phyloP scores from a whole-genome alignment of 2,888 invertebrate genomes.

The Drosophila basisetae region DNA sequence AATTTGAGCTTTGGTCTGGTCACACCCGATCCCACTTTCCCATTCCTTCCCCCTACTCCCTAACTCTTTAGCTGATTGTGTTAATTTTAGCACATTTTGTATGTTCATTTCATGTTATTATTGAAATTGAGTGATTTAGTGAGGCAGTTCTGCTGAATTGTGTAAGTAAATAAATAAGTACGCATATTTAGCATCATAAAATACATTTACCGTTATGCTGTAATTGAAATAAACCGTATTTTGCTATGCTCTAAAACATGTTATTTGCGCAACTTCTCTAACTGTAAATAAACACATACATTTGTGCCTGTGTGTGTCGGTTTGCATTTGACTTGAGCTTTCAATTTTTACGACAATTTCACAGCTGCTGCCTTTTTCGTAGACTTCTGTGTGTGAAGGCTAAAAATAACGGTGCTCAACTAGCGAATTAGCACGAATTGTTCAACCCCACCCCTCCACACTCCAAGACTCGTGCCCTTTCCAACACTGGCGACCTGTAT shows the following conservation, averaged over 20 bases:
- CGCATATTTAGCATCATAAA: constrained; percentile 23
- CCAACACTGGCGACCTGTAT: constrained; percentile 44
- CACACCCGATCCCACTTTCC: neutral
- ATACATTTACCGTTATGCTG: constrained; percentile 27
- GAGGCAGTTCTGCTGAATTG: constrained; percentile 33
- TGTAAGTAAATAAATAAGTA: constrained; percentile 14
- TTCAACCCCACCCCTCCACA: neutral
- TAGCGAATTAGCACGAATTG: constrained; percentile 54
- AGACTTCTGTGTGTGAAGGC: constrained; percentile 21
- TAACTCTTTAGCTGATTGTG: neutral
- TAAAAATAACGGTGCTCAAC: constrained; percentile 33
- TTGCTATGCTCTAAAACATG: constrained; percentile 39
- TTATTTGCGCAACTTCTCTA: constrained; percentile 44
- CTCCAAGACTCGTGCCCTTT: neutral
- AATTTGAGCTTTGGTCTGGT: constrained; percentile 25
- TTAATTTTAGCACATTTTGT: constrained; percentile 33
- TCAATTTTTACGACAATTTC: constrained; percentile 58
- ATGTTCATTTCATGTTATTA: constrained; percentile 24
- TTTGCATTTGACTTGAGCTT: constrained; percentile 34
- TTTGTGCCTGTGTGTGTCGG: neutral
- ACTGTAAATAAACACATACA: constrained; percentile 22
- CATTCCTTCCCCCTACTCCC: neutral
- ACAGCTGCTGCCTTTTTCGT: constrained; percentile 46
- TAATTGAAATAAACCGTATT: constrained; percentile 29
- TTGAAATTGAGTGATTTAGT: constrained; percentile 41